Conservation (phyloP, 2,888 invertebrate species). For the Sisyra nigra region DNA sequence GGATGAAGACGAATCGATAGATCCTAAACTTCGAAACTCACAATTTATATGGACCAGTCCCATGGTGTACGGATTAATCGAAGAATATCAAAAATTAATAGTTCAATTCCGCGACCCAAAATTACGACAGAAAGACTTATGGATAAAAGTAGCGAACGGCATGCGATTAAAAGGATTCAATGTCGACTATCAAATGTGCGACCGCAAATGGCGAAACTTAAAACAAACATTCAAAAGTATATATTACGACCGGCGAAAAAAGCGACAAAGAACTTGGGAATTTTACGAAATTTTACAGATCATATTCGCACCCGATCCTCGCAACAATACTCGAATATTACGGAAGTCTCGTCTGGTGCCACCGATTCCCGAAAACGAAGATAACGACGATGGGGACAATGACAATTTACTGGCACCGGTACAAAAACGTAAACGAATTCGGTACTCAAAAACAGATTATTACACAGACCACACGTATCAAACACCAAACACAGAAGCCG, state of each 20-base stretch:
- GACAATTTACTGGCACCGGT: not conserved
- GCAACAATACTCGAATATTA: constrained; percentile 7
- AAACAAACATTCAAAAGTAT: constrained; percentile 12
- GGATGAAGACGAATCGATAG: constrained; percentile 3
- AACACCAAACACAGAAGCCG: not conserved
- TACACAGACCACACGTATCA: not conserved
- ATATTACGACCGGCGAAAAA: constrained; percentile 6
- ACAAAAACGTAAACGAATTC: constrained; percentile 1
- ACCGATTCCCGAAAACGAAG: constrained; percentile 1
- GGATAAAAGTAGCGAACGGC: constrained; percentile 4
- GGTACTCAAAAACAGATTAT: not conserved
- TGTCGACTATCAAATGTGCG: constrained; percentile 10
- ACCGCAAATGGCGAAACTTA: constrained; percentile 13
- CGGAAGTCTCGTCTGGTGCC: constrained; percentile 2
- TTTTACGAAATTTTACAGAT: constrained; percentile 11
- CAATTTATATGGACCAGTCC: constrained; percentile 6
- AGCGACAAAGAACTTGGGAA: constrained; percentile 10
- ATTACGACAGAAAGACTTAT: constrained; percentile 6
- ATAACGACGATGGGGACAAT: not conserved
- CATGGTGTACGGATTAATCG: constrained; percentile 7
- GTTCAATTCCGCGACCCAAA: constrained; percentile 6
- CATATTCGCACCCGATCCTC: constrained; percentile 10
- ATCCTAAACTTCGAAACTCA: constrained; percentile 1
- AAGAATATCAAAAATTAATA: constrained; percentile 7
- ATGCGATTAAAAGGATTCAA: constrained; percentile 3